Evolutionary conservation across 2,888 invertebrate species (phyloP), one percentile per base, ranked within the genome.

Genomic region (Thereva nobilitata): DNA sequence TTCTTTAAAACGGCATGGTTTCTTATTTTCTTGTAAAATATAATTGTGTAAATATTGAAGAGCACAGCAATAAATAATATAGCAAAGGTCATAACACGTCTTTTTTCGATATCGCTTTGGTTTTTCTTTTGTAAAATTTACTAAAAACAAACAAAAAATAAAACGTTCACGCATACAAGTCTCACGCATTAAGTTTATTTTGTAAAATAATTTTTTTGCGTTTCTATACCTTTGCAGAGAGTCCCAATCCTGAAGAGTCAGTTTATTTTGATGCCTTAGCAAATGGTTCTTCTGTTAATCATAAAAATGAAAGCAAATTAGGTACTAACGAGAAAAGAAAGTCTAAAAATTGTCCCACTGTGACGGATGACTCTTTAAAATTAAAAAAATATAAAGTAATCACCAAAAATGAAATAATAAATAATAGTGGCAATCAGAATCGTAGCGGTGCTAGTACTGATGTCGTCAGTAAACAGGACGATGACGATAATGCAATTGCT

Each of bases 201-300:
- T 23, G 40, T 38, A 40, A 49, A 6, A 34, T 23, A 40, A 49
- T 10, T 38, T 23, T 53, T 52, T 35, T 38, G 10, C 23, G 8
- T 57, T 9, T 56, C 50, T 49, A 37, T 3, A n/a, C 52, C 49
- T 38, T 40, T 49, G 0, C 59, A 77, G 84, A 83, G 67, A 82
- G 84, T 82, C 84, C 86, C 38, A 88, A 87, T 72, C 83, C 85
- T 70, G 91, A 91, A 65, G 92, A 92, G 5, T 91, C 92, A 5
- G 83, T 91, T 10, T 92, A 92, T 79, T 92, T 90, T 77, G 92
- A 92, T 82, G 91, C 91, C 4, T 87, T 90, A 1, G 90, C 90
- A 72, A 88, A 88, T 75, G 85, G 85, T 64, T 71, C 71, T 57
- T 72, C 67, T 42, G 35, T 66, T 41, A 76, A 82, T 56, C 52